These are phyloP conservation scores for Synergus laeviventris DNA, from an alignment of 2,888 invertebrate genomes.

Conservation along the genomic window DNA sequence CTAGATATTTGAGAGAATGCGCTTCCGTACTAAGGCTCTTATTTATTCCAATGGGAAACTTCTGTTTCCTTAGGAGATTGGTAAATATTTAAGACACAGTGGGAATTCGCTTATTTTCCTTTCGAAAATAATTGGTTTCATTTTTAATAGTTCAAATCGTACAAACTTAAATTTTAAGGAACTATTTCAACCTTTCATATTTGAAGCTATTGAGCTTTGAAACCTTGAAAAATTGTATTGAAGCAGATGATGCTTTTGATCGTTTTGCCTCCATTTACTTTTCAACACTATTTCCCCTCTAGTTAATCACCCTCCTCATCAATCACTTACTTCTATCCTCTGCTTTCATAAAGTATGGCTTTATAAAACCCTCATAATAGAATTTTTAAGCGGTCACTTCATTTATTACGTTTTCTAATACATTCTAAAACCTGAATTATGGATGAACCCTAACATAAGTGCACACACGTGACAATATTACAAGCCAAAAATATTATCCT, in stretches of 20 bases:
- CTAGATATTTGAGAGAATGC: not conserved
- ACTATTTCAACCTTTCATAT: too few species aligned
- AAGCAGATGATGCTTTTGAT: not conserved
- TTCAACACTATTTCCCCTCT: not conserved
- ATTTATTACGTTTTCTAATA: not conserved
- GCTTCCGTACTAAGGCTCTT: not conserved
- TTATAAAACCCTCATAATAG: slow-evolving; percentile 6
- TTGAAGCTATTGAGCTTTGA: too few species aligned
- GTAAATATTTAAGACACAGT: not conserved
- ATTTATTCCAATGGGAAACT: not conserved
- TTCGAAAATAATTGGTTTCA: not conserved
- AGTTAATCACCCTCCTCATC: slow-evolving; percentile 26
- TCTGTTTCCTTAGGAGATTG: not conserved
- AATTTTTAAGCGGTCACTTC: not conserved
- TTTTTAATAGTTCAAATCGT: too few species aligned
- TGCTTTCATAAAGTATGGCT: not conserved
- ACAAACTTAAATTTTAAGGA: too few species aligned
- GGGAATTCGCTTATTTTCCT: not conserved
- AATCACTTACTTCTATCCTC: slow-evolving; percentile 18
- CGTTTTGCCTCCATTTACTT: not conserved
- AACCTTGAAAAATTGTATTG: not conserved
- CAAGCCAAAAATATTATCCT: not conserved
- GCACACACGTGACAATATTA: not conserved
- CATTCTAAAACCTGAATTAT: not conserved
- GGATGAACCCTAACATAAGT: not conserved